phyloP scores from a whole-genome alignment of 2,113 vertebrate genomes.

The Ictidomys tridecemlineatus region DNA sequence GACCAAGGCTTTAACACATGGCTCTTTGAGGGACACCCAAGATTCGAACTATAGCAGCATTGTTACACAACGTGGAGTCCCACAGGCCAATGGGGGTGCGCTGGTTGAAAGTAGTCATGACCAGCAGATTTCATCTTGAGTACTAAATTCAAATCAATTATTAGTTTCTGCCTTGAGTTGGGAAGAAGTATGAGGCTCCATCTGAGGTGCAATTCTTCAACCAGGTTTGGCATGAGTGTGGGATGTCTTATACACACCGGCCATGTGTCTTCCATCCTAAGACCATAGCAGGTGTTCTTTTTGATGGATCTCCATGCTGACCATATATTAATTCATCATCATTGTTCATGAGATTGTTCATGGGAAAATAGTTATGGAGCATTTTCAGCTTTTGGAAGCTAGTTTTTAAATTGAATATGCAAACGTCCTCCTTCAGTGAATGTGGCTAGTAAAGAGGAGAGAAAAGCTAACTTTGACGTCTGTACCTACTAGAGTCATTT shows the following conservation, averaged over 20 bases:
- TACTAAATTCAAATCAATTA: neutral
- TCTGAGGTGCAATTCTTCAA: neutral
- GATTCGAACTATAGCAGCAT: neutral
- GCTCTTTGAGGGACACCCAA: too few species aligned
- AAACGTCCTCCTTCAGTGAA: slow-evolving; percentile 7
- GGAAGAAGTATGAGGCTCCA: neutral
- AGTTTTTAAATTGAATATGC: neutral
- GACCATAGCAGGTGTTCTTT: neutral
- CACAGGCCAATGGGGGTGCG: neutral
- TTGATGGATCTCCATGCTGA: neutral
- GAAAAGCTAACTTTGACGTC: neutral
- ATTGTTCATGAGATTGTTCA: neutral
- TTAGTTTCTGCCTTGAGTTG: neutral
- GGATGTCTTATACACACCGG: neutral
- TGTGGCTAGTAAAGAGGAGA: neutral
- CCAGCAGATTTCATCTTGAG: neutral
- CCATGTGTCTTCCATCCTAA: neutral
- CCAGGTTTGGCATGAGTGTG: neutral
- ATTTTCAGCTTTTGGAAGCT: slow-evolving; percentile 22
- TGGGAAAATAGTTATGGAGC: neutral
- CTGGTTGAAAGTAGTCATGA: neutral
- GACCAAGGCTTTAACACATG: neutral
- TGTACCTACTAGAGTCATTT: neutral
- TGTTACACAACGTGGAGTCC: neutral
- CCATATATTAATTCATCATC: neutral